phyloP scores from a whole-genome alignment of 1,140 invertebrate species.

The Diabrotica undecimpunctata region DNA sequence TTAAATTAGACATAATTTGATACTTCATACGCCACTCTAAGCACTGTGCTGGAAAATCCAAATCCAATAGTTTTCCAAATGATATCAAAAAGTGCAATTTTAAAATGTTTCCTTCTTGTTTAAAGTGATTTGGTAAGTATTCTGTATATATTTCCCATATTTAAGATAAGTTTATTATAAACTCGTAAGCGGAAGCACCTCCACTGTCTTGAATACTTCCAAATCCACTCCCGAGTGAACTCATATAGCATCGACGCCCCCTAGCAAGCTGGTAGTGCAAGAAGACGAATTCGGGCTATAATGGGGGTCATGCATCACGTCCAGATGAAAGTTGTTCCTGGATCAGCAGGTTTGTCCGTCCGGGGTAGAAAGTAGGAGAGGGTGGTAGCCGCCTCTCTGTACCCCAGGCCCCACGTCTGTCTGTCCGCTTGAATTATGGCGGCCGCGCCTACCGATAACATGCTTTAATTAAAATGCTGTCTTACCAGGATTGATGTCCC shows the following conservation, averaged over 20 bases:
- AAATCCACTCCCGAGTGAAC: background rate
- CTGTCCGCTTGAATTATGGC: constrained; percentile 46
- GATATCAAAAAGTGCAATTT: too few relatives aligned
- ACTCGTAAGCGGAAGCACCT: too few relatives aligned
- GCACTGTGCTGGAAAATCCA: too few relatives aligned
- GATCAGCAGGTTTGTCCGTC: constrained; percentile 49
- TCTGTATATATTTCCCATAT: too few relatives aligned
- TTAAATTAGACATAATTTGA: too few relatives aligned
- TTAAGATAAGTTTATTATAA: too few relatives aligned
- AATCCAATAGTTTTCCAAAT: too few relatives aligned
- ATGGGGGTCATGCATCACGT: constrained; percentile 47
- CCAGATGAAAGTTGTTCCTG: constrained; percentile 49
- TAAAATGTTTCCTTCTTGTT: too few relatives aligned
- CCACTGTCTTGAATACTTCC: too few relatives aligned
- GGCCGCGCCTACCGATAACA: constrained; percentile 49
- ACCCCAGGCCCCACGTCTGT: constrained; percentile 32
- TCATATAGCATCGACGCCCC: constrained; percentile 6
- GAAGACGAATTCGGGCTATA: constrained; percentile 40
- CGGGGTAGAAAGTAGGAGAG: constrained; percentile 33
- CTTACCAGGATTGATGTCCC: constrained; percentile 45
- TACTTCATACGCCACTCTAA: too few relatives aligned
- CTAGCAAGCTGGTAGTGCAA: constrained; percentile 6
- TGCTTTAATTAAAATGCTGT: constrained; percentile 50
- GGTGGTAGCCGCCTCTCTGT: constrained; percentile 24
- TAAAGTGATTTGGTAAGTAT: too few relatives aligned